Evolutionary conservation across 2,797 vertebrate species (phyloP), one percentile per base, ranked within the genome.

Genomic region (Betta splendens): DNA sequence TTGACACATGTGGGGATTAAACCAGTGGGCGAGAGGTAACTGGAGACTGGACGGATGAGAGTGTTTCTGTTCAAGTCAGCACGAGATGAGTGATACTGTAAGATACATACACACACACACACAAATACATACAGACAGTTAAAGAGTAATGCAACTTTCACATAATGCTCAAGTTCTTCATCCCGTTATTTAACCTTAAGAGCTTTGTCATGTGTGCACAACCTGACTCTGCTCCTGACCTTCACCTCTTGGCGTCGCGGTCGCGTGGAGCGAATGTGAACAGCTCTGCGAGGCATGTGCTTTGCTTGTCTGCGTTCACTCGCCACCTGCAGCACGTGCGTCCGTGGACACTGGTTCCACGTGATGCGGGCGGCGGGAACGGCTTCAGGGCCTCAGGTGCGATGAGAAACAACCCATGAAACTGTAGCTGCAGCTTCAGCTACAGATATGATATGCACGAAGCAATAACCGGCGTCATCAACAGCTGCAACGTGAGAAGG

Each of bases 131-230:
- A 52, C 25, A 69, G 4, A 39, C 3, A 10, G 15, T 47, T 46
- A 25, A 20, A 49, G 65, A 56, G 58, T 57, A 63, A 68, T 16
- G 50, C 63, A 75, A 77, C 73, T 81, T 84, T 63, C 18, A 75
- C 51, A 66, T 65, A 51, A 77, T 79, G 60, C n/a, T n/a, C n/a
- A n/a, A 68, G 75, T 62, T 72, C 69, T 68, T 72, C 43, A n/a
- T n/a, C n/a, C n/a, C n/a, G n/a, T n/a, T n/a, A n/a, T n/a, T n/a
- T n/a, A n/a, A n/a, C n/a, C 31, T 28, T 42, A 49, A 48, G 44
- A 70, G 32, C 69, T 28, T 54, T 77, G 64, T 42, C 49, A 48
- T 49, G 44, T 80, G 58, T 33, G 45, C 69, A 69, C 49, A 69
- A 54, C 49, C 58, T 59, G 25, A 55, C 58, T 50, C 61, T 54